Percentiles rank a stretch among this genome's conserved stretches.
Evolutionary conservation across 2,797 vertebrate genomes (phyloP).

Genomic region (Philypnodon macrostomus): DNA sequence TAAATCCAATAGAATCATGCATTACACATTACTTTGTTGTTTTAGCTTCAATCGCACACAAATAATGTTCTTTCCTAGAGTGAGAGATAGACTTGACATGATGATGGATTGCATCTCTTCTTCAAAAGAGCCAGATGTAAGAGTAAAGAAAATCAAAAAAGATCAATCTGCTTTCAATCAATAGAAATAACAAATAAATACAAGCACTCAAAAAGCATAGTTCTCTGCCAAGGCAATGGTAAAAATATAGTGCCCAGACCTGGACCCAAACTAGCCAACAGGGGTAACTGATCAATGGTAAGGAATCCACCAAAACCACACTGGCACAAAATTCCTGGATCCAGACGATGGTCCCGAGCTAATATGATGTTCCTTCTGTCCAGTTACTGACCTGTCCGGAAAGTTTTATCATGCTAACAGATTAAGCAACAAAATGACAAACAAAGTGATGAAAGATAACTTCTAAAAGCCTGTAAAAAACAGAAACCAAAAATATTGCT

Average conservation of each 20-base stretch:
- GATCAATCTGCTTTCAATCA: slow-evolving; percentile 35
- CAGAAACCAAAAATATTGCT: slow-evolving; percentile 26
- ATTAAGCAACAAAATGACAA: no score
- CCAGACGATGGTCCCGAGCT: no score
- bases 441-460: no score
- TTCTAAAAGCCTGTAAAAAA: slow-evolving; percentile 3
- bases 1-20: background rate
- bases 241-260: background rate
- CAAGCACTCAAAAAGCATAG: no score
- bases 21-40: background rate
- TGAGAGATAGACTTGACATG: slow-evolving; percentile 14
- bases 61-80: background rate
- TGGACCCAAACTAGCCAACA: background rate
- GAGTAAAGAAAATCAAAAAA: slow-evolving; percentile 28
- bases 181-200: slow-evolving; percentile 18
- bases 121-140: slow-evolving; percentile 6
- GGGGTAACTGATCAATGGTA: no score
- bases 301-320: no score
- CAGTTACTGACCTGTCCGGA: no score
- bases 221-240: no score
- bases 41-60: background rate
- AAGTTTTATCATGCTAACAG: no score
- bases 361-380: no score
- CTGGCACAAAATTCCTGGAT: no score
- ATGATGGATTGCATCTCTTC: slow-evolving; percentile 24